Percentiles rank a stretch among this genome's conserved stretches.
Evolutionary conservation across 1,140 invertebrate species (phyloP).

Genomic region (Neuroterus valhalla): DNA sequence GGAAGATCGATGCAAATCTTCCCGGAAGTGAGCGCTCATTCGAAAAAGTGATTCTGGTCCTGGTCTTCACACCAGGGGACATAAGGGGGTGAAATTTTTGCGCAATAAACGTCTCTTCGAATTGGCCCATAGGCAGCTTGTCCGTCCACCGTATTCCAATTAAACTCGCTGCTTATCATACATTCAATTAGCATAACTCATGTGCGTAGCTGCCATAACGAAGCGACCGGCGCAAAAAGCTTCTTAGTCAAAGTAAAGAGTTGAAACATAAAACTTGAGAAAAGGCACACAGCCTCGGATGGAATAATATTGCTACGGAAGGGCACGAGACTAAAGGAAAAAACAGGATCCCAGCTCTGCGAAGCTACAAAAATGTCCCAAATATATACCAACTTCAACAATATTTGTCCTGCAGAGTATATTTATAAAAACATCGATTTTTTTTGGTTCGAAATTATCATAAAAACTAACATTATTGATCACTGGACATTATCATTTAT

Average conservation of each 20-base stretch:
- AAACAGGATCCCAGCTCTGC: not conserved
- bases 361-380: not conserved
- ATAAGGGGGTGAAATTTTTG: slow-evolving; percentile 31
- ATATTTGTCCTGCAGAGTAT: too few relatives aligned
- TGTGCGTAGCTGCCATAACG: slow-evolving; percentile 54
- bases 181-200: slow-evolving; percentile 72
- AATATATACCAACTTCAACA: too few relatives aligned
- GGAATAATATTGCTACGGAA: not conserved
- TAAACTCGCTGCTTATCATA: slow-evolving; percentile 62
- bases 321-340: not conserved
- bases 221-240: slow-evolving; percentile 55
- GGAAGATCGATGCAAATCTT: not conserved
- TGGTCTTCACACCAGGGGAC: slow-evolving; percentile 9
- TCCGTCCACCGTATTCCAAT: slow-evolving; percentile 59
- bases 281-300: slow-evolving; percentile 48
- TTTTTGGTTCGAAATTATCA: too few relatives aligned
- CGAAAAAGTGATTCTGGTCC: not conserved
- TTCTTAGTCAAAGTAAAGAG: slow-evolving; percentile 51
- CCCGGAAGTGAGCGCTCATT: not conserved
- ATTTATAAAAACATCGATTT: too few relatives aligned
- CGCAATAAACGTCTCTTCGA: slow-evolving; percentile 27
- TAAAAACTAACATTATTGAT: too few relatives aligned
- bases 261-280: slow-evolving; percentile 27
- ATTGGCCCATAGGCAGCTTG: slow-evolving; percentile 10
- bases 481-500: too few relatives aligned